These are phyloP conservation scores for Betta splendens DNA, from an alignment of 2,797 vertebrate species.

Conservation along the genomic window DNA sequence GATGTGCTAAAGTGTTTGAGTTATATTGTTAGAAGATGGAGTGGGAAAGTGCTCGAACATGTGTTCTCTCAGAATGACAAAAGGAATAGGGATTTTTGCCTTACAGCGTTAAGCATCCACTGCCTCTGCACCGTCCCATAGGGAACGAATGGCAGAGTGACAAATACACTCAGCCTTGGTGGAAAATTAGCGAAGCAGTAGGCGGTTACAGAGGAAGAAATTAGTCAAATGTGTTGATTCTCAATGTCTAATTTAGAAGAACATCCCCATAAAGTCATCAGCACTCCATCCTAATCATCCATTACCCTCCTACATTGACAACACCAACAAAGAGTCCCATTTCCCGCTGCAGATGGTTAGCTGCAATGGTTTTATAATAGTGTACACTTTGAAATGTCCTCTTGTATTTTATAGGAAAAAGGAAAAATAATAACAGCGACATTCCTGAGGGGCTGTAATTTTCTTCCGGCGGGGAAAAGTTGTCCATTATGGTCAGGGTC, in stretches of 20 bases:
- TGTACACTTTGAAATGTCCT: constrained; percentile 75
- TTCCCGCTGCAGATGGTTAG: constrained; percentile 65
- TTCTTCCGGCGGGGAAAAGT: constrained; percentile 84
- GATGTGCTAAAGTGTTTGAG: constrained; percentile 65
- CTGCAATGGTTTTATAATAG: constrained; percentile 67
- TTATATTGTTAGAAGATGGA: constrained; percentile 70
- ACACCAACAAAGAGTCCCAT: constrained; percentile 54
- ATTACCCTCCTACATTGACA: constrained; percentile 66
- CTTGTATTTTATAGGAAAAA: constrained; percentile 77
- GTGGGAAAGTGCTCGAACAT: constrained; percentile 64
- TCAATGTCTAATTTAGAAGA: constrained; percentile 60
- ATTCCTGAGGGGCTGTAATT: constrained; percentile 87
- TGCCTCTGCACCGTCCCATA: constrained; percentile 34
- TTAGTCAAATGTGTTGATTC: constrained; percentile 70
- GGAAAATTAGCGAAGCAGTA: constrained; percentile 46
- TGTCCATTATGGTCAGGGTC: constrained; percentile 87
- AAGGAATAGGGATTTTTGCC: constrained; percentile 27
- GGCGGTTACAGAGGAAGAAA: constrained; percentile 67
- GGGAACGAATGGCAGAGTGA: constrained; percentile 21
- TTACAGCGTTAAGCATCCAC: constrained; percentile 26
- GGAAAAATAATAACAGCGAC: constrained; percentile 85
- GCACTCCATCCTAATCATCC: constrained; percentile 55
- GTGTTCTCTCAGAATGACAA: constrained; percentile 43
- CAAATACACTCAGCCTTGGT: constrained; percentile 16
- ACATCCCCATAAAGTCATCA: constrained; percentile 62